phyloP scores from a whole-genome alignment of 2,113 vertebrate species.

The Spermophilus dauricus region DNA sequence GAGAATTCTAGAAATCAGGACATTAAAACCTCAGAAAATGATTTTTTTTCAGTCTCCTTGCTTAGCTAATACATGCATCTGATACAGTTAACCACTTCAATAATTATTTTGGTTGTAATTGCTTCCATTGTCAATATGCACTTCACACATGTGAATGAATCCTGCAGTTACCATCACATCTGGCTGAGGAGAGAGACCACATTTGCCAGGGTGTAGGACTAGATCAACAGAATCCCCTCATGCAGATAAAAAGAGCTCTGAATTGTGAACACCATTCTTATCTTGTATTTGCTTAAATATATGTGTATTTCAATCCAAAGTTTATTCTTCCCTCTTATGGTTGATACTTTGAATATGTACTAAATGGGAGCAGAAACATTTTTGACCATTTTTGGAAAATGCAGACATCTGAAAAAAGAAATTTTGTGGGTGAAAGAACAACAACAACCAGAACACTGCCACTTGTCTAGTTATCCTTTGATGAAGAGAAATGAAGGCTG shows the following conservation, averaged over 20 bases:
- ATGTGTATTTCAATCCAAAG: constrained; percentile 33
- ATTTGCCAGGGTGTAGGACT: neutral
- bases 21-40: neutral
- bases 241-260: neutral
- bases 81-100: neutral
- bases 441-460: neutral
- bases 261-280: neutral
- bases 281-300: neutral
- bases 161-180: neutral
- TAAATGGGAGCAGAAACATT: neutral
- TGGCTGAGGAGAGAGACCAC: constrained; percentile 5
- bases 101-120: neutral
- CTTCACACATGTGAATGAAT: neutral
- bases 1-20: neutral
- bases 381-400: constrained; percentile 49
- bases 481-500: neutral
- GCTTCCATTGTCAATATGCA: neutral
- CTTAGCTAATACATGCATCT: neutral
- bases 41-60: neutral
- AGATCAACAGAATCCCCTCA: neutral
- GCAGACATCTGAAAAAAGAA: neutral
- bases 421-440: neutral
- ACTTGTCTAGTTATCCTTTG: neutral
- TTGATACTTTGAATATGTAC: constrained; percentile 1
- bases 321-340: neutral